phyloP scores from a whole-genome alignment of 2,888 invertebrate species.

The Caenorhabditis becei region DNA sequence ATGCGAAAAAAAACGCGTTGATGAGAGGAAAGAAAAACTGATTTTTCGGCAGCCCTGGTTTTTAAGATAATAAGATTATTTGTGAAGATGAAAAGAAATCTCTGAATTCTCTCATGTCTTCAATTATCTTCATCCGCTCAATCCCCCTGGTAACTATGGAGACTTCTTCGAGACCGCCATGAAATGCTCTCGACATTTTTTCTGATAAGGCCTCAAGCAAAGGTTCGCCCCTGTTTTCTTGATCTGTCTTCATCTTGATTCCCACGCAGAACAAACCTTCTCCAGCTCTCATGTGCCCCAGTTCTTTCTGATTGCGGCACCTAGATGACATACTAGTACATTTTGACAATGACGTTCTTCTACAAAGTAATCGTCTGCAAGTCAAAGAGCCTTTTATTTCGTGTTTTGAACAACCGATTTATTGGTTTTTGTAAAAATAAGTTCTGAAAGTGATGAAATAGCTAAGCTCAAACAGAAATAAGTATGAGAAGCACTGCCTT shows the following conservation, averaged over 20 bases:
- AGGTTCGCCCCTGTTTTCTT: background rate
- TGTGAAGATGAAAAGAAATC: conserved; percentile 29
- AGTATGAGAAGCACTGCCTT: too few relatives aligned
- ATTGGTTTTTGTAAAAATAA: too few relatives aligned
- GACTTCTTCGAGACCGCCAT: conserved; percentile 11
- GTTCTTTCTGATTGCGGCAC: too few relatives aligned
- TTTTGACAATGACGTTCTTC: too few relatives aligned
- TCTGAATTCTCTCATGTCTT: conserved; percentile 44
- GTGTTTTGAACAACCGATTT: too few relatives aligned
- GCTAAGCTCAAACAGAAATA: too few relatives aligned
- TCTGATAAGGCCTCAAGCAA: background rate
- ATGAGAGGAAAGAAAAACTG: conserved; percentile 4
- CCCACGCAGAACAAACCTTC: too few relatives aligned
- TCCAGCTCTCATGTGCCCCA: too few relatives aligned
- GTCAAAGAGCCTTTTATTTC: too few relatives aligned
- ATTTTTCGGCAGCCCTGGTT: conserved; percentile 20
- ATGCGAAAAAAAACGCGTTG: conserved; percentile 14
- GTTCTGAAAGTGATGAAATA: too few relatives aligned
- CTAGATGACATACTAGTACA: too few relatives aligned
- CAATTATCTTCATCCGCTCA: conserved; percentile 43
- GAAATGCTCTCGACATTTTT: conserved; percentile 1
- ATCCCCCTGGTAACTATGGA: conserved; percentile 47
- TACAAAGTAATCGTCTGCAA: too few relatives aligned
- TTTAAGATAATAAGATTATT: conserved; percentile 53
- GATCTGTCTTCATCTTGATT: background rate